Evolutionary conservation across 2,113 vertebrate species (phyloP).

Genomic region (Empidonax traillii): DNA sequence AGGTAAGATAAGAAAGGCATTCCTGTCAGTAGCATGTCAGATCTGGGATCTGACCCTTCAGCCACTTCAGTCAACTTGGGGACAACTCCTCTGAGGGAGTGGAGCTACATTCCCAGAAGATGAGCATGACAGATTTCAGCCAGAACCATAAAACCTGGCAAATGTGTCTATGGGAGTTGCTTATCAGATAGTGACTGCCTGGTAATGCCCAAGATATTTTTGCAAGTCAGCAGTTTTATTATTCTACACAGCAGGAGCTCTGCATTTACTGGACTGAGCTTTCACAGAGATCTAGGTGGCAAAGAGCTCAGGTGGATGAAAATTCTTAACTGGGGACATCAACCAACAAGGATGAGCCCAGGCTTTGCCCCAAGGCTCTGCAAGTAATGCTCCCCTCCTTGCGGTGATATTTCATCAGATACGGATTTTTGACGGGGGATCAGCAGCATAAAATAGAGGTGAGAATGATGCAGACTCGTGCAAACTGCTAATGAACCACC

Average conservation of each 20-base stretch:
- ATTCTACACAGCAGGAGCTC: not conserved
- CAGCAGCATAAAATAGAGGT: not conserved
- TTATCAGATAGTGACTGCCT: not conserved
- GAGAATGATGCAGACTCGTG: not conserved
- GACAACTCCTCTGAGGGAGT: not conserved
- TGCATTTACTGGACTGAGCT: not conserved
- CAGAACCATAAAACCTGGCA: not conserved
- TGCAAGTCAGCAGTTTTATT: not conserved
- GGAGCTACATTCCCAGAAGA: not conserved
- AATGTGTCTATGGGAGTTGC: not conserved
- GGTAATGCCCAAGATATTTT: not conserved
- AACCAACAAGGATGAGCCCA: not conserved
- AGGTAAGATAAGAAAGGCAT: not conserved
- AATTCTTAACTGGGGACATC: not conserved
- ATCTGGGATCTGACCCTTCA: rapidly evolving
- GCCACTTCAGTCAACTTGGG: not conserved
- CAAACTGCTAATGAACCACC: not conserved
- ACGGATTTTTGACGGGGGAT: not conserved
- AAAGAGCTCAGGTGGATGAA: not conserved
- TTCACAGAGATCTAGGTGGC: not conserved
- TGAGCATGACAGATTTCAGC: not conserved
- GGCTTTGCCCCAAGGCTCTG: not conserved
- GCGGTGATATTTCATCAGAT: not conserved
- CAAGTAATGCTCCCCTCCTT: not conserved
- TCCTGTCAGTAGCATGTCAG: not conserved